Evolutionary conservation across 2,888 invertebrate species (phyloP).

Genomic region (Drosophila anomelani): DNA sequence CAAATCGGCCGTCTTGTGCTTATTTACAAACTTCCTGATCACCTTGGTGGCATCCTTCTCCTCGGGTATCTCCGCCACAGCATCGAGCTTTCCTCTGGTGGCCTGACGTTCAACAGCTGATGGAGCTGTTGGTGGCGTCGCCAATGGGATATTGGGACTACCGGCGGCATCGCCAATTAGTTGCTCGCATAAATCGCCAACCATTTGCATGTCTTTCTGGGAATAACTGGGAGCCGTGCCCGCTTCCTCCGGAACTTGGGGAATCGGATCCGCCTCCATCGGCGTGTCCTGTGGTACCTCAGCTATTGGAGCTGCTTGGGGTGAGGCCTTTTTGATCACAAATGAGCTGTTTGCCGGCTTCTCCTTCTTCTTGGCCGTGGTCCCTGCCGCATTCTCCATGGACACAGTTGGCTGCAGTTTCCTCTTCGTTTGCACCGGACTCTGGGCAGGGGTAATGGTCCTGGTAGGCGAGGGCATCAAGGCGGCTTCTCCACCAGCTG

Average conservation of each 20-base stretch:
- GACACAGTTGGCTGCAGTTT: conserved; percentile 91
- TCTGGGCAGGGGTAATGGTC: conserved; percentile 85
- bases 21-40: conserved; percentile 84
- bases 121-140: conserved; percentile 1
- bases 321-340: conserved; percentile 53
- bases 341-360: conserved; percentile 83
- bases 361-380: conserved; percentile 89
- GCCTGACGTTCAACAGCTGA: conserved; percentile 61
- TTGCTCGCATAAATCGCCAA: conserved; percentile 82
- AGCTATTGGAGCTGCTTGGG: conserved; percentile 24
- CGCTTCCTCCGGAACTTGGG: conserved; percentile 51
- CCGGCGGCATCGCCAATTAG: conserved; percentile 67
- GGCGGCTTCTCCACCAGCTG: conserved; percentile 85
- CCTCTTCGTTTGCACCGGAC: conserved; percentile 88
- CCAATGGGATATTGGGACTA: conserved; percentile 5
- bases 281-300: conserved; percentile 19
- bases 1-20: conserved; percentile 84
- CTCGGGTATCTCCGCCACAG: conserved; percentile 80
- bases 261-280: conserved; percentile 78
- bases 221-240: conserved; percentile 62
- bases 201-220: conserved; percentile 76
- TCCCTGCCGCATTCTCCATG: conserved; percentile 87
- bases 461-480: conserved; percentile 87
- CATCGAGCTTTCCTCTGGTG: conserved; percentile 76
- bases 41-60: conserved; percentile 84